Evolutionary conservation across 2,113 vertebrate genomes (phyloP).

Genomic region (Salminus brasiliensis): DNA sequence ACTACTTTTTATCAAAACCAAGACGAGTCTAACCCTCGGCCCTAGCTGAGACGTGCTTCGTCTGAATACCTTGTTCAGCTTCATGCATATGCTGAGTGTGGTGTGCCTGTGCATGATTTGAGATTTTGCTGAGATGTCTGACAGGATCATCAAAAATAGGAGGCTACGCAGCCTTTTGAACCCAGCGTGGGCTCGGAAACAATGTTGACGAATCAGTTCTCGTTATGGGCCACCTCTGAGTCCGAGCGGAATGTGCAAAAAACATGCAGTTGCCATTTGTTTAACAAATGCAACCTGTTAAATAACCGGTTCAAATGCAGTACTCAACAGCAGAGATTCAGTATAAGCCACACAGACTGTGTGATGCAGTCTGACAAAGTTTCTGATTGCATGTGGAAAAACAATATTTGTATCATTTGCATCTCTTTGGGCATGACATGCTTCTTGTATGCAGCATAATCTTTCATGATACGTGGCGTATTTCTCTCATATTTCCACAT

Average conservation of each 20-base stretch:
- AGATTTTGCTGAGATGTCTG: conserved; percentile 24
- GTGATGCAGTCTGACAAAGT: conserved; percentile 1
- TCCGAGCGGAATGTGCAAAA: background rate
- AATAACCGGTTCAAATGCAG: conserved; percentile 18
- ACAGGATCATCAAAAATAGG: conserved; percentile 32
- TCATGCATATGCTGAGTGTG: conserved; percentile 14
- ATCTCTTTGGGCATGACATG: conserved; percentile 12
- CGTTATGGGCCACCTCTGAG: background rate
- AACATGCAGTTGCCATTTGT: conserved; percentile 8
- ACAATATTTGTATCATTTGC: conserved; percentile 34
- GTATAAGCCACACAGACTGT: background rate
- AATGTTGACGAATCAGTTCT: conserved; percentile 25
- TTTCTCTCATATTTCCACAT: conserved; percentile 28
- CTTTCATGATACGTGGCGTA: conserved; percentile 12
- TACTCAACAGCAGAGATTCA: background rate
- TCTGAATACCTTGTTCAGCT: conserved; percentile 17
- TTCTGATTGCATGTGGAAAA: conserved; percentile 29
- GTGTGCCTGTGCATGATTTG: background rate
- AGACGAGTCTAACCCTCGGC: background rate
- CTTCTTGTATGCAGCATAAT: conserved; percentile 9
- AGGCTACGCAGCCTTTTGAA: conserved; percentile 1
- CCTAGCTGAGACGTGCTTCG: background rate
- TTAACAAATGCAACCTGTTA: background rate
- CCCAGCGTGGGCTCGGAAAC: conserved; percentile 9
- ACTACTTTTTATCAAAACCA: too few relatives aligned